Base-by-base conservation (phyloP, 1,140 invertebrate species). In the Drosophila punjabiensis region DNA sequence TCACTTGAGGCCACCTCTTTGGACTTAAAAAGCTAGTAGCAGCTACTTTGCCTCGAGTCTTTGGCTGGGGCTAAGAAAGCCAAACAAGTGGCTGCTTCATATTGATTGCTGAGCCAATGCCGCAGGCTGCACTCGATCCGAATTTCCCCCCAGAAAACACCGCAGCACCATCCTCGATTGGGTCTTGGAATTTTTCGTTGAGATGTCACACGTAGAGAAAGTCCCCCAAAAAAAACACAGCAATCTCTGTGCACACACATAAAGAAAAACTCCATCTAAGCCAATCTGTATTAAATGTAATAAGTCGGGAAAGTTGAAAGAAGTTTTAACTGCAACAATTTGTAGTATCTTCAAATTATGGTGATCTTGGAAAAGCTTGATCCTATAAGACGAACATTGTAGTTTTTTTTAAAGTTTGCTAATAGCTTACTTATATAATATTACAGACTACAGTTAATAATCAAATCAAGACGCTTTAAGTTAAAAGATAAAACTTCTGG, bases 1-100 rank as follows among this genome's bases (percentile, higher is more conserved):
- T 62, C 65, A 87, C 82, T 86, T 63, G 79, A 74, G 80, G 75
- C 75, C 52, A 76, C 33, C 60, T 76, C 48, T 58, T 28, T 41
- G 62, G 71, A 35, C 55, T 61, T 30, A 35, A 37, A 33, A 32
- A 47, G 47, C n/a, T 45, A 32, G 41, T 45, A 13, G 32, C 28
- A 63, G 63, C 60, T 71, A 67, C 64, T 79, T 81, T 59, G 64
- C 75, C 79, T 60, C 66, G 66, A 79, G 80, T 76, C 79, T 67
- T 65, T 68, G 65, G 58, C 18, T 33, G 53, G 48, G 62, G 61
- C 77, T 59, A 88, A 76, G 84, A 83, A 89, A 88, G 81, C 78
- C 81, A 89, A 89, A 88, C 86, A 88, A 89, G 85, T 89, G 84
- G 61, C 85, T 75, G 85, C 62, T 73, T 69, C 83, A 86, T 82